These are phyloP conservation scores for Agrochola circellaris DNA, from an alignment of 2,888 invertebrate genomes.

Conservation along the genomic window DNA sequence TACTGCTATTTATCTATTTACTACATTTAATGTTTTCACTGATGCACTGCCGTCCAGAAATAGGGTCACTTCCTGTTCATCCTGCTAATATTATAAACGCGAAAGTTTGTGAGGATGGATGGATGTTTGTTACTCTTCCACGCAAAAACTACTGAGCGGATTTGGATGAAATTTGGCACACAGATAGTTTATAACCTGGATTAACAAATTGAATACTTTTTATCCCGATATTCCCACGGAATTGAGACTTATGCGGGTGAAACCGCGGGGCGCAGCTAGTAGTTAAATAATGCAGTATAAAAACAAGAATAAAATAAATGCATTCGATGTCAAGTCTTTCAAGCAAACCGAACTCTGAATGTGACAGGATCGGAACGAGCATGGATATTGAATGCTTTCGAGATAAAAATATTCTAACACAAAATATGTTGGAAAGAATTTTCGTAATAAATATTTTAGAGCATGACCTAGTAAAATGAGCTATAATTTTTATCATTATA, in stretches of 20 bases:
- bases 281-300: neutral
- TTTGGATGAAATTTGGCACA: no score
- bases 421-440: slow-evolving; percentile 26
- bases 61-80: neutral
- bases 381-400: slow-evolving; percentile 1
- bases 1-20: neutral
- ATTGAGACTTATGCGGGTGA: no score
- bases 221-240: no score
- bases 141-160: no score
- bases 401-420: slow-evolving; percentile 15
- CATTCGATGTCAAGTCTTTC: slow-evolving; percentile 18
- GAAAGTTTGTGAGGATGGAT: no score
- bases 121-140: no score
- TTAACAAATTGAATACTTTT: no score
- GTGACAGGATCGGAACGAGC: slow-evolving; percentile 14
- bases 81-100: no score
- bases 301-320: slow-evolving; percentile 10
- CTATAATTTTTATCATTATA: slow-evolving; percentile 26
- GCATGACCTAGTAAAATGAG: slow-evolving; percentile 29
- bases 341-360: slow-evolving; percentile 8
- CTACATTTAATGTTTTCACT: neutral
- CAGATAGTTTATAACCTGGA: no score
- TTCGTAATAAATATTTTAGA: slow-evolving; percentile 31
- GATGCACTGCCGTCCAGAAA: neutral
- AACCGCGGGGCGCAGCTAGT: no score